These are phyloP conservation scores for Hippopotamus amphibius DNA, from an alignment of 2,113 vertebrate species.

Conservation along the genomic window DNA sequence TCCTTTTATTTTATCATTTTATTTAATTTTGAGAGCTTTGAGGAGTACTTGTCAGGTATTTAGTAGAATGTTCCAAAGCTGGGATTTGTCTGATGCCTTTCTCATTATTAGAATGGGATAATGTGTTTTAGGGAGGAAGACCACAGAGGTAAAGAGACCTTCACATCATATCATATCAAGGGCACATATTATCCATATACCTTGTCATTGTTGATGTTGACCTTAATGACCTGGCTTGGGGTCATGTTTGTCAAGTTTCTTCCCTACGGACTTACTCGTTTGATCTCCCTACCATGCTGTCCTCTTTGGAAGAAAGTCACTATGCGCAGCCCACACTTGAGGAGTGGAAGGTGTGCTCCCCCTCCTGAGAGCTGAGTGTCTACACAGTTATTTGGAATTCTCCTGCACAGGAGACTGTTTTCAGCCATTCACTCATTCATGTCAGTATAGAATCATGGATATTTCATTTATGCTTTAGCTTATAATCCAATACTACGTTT, in stretches of 20 bases:
- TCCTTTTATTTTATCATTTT: not conserved
- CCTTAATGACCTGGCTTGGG: not conserved
- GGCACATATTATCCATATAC: rapidly evolving
- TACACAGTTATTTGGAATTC: not conserved
- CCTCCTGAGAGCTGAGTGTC: too few species aligned
- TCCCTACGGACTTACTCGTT: rapidly evolving
- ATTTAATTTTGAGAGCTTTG: too few species aligned
- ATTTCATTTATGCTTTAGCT: not conserved
- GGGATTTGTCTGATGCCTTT: not conserved
- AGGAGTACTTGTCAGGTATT: not conserved
- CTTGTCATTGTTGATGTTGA: rapidly evolving
- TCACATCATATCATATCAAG: rapidly evolving
- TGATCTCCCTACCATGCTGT: not conserved
- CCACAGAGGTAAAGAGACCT: rapidly evolving
- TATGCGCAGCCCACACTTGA: rapidly evolving
- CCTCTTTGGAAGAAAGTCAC: not conserved
- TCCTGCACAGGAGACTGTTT: not conserved
- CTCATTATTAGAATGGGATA: not conserved
- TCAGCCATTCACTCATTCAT: not conserved
- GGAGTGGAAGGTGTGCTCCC: rapidly evolving
- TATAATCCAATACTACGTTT: rapidly evolving
- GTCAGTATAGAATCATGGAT: rapidly evolving
- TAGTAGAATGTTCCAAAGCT: not conserved
- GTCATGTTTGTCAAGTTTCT: not conserved
- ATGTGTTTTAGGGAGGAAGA: not conserved